Evolutionary conservation across 2,113 vertebrate genomes (phyloP), one percentile per base, ranked within the genome.

Genomic region (Neolamprologus devosi): DNA sequence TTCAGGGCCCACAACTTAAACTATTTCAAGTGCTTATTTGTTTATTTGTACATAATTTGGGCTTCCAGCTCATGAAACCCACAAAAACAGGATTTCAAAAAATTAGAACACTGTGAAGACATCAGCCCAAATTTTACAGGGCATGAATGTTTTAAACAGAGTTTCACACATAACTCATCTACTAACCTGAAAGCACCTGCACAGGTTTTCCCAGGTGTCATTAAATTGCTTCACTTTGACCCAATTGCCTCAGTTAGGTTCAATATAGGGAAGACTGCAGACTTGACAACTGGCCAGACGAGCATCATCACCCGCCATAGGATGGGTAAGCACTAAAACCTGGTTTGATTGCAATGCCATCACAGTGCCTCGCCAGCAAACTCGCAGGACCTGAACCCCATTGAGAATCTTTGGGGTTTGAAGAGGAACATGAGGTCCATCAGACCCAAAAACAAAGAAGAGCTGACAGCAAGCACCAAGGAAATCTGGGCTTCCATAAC

Each of bases 41-140:
- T 49, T 51, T 51, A 51, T 51, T 17, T 60, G 57, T 60, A 30
- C 0, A 60, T 1, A 33, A 60, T 33, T 60, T 30, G 57, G 57
- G 2, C 28, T 17, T 33, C 14, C 8, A 60, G 14, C 57, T 17
- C 2, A 60, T 33, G 1, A 60, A 4, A 30, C 57, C 28, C 8
- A 60, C 2, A 1, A 60, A 60, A 60, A 60, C 28, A 60, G 28
- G 14, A 60, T 33, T 60, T 60, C 57, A 60, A 17, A 60, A 60
- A 10, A 17, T 3, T 30, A 0, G 57, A 60, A 60, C 0, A 60
- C 2, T 17, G 8, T 17, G 26, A 60, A 60, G 57, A 60, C 57
- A 60, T 30, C 57, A 17, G 57, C 14, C 57, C 26, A 6, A 17
- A 60, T 60, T 60, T 60, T 60, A 60, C 26, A 60, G 57, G 3